Conservation (phyloP, 2,797 vertebrate genomes). For the Sternarchorhynchus goeldii region DNA sequence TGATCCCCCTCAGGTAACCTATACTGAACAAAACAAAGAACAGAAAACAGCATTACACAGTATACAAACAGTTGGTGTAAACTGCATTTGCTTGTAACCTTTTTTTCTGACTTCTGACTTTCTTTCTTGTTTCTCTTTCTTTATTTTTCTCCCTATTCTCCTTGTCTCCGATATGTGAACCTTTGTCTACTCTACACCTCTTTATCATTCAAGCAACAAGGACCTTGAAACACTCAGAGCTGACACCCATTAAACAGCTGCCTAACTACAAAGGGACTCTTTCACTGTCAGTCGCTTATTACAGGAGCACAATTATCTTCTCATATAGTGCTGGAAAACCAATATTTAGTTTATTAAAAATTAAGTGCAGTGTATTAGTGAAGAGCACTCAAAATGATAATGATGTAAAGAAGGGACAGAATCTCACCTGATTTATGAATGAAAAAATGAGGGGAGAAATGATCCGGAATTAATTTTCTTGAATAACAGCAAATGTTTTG, state of each 20-base stretch:
- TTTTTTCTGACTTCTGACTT: neutral
- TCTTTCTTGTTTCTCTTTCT: neutral
- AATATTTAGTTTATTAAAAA: conserved; percentile 1
- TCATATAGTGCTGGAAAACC: neutral
- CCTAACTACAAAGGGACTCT: conserved; percentile 21
- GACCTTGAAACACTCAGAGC: conserved; percentile 84
- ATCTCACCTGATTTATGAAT: neutral
- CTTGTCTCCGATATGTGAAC: neutral
- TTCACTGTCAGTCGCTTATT: neutral
- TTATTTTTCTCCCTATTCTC: neutral
- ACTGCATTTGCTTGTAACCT: neutral
- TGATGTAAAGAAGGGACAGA: conserved; percentile 22
- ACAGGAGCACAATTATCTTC: neutral
- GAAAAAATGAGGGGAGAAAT: neutral
- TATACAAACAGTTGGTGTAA: neutral
- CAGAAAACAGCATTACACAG: neutral
- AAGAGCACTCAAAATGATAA: conserved; percentile 15
- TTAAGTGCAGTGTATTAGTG: conserved; percentile 4
- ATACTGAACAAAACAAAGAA: neutral
- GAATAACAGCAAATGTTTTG: neutral
- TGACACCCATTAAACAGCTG: conserved; percentile 58
- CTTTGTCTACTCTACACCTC: conserved; percentile 22
- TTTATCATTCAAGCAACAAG: conserved; percentile 77
- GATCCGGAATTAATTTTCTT: neutral
- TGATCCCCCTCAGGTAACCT: conserved; percentile 86